Evolutionary conservation across 1,140 invertebrate genomes (phyloP), one percentile per base, ranked within the genome.

Genomic region (Berghia stephanieae): DNA sequence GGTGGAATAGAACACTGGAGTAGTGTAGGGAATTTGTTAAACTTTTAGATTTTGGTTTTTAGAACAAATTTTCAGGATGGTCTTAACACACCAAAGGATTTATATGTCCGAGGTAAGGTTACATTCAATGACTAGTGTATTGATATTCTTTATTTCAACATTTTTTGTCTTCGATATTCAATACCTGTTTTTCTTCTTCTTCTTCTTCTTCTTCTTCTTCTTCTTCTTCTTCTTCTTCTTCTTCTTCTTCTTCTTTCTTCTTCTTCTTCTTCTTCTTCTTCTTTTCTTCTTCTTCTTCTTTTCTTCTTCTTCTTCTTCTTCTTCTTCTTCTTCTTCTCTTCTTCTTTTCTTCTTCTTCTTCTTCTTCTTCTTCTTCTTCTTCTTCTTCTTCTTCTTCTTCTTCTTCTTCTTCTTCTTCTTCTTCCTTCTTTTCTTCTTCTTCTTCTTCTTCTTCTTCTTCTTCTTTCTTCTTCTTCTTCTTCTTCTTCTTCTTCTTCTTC

Each of bases 301-400:
- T 16, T 70, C 46, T 42, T 38, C 27, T 42, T 40, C 46, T 21
- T 43, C 46, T 10, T 3, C 71, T 1, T 43, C 4, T 31, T 44
- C 24, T 13, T 71, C 43, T 31, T 49, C 71, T 31, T 76, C 36
- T 68, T 36, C 42, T 5, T 68, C 36, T 68, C 43, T 44, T 43
- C 40, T 46, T 67, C 38, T 68, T 43, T 76, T 34, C 13, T 44
- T 76, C 66, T 70, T 49, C 46, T 34, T 70, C 75, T 76, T 34
- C 43, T 44, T 72, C 34, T 76, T 44, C 46, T 34, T 72, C 60
- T 76, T 18, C 5, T 49, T 72, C n/a, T 72, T 36, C 36, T 36
- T 55, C 46, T 74, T 18, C 5, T 69, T 46, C n/a, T 70, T 40
- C 3, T 42, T 46, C 3, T 70, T 40, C 31, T 44, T 43, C 8